These are phyloP conservation scores for Microcebus murinus DNA, from an alignment of 2,113 vertebrate genomes.

Conservation along the genomic window DNA sequence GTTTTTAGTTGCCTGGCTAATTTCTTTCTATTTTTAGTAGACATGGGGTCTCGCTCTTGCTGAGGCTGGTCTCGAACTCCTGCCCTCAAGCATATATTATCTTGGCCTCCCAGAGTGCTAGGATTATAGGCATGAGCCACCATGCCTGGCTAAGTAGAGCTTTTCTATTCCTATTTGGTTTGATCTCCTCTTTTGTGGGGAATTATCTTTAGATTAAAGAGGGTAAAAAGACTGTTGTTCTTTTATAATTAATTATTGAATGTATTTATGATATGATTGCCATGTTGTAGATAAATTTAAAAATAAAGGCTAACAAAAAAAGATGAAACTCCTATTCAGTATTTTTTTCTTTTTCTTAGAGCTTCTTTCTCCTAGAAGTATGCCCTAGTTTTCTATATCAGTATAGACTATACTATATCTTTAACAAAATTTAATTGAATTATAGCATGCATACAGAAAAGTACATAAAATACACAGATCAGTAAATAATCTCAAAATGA, in stretches of 20 bases:
- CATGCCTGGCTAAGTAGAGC: background rate
- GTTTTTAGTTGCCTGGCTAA: too few relatives aligned
- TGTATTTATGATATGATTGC: background rate
- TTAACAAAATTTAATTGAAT: background rate
- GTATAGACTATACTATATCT: background rate
- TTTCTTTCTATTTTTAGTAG: too few relatives aligned
- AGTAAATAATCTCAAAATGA: background rate
- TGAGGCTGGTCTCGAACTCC: too few relatives aligned
- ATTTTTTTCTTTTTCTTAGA: constrained; percentile 22
- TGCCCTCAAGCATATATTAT: too few relatives aligned
- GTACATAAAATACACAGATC: background rate
- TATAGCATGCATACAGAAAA: background rate
- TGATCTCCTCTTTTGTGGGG: background rate
- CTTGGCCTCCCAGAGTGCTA: too few relatives aligned
- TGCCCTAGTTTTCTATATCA: background rate
- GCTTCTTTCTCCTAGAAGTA: background rate
- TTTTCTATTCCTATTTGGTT: background rate
- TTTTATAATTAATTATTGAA: background rate
- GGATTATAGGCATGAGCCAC: too few relatives aligned
- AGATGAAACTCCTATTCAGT: background rate
- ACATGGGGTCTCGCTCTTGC: too few relatives aligned
- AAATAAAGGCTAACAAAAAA: background rate
- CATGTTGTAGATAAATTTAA: background rate
- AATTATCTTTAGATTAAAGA: background rate
- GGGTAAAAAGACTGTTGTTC: background rate